A percentile compares a stretch with the other conserved stretches of the same genome.
phyloP scores from a whole-genome alignment of 1,140 invertebrate genomes.

The Drosophila rhopaloa region DNA sequence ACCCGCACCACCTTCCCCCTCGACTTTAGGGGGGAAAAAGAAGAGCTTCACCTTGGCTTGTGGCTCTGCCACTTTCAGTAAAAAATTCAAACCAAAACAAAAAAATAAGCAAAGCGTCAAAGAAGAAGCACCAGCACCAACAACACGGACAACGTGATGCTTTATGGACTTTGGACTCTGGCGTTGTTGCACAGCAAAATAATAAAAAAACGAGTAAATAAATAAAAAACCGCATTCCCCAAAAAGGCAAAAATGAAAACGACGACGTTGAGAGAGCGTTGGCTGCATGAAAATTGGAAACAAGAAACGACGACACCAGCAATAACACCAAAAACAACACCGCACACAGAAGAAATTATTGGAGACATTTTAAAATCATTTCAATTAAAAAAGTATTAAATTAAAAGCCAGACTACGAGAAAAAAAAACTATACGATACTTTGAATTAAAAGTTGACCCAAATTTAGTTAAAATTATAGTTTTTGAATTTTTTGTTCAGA shows the following conservation, averaged over 20 bases:
- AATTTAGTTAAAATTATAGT: no score
- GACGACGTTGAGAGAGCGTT: conserved; percentile 26
- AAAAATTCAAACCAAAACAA: conserved; percentile 67
- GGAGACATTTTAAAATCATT: neutral
- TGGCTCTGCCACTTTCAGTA: conserved; percentile 70
- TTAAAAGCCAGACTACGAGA: neutral
- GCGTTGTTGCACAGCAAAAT: conserved; percentile 33
- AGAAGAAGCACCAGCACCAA: conserved; percentile 35
- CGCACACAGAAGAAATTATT: conserved; percentile 3
- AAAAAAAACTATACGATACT: no score
- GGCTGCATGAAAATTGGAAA: conserved; percentile 75
- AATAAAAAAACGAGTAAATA: conserved; percentile 26
- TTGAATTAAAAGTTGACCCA: no score
- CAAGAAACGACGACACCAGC: conserved; percentile 58
- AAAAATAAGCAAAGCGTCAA: conserved; percentile 37
- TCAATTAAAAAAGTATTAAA: neutral
- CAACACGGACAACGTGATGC: conserved; percentile 65
- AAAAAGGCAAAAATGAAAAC: conserved; percentile 74
- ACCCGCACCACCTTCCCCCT: neutral
- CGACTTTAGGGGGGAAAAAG: conserved; percentile 2
- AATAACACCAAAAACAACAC: conserved; percentile 27
- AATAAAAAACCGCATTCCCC: conserved; percentile 51
- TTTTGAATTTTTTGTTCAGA: no score
- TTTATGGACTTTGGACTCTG: conserved; percentile 78
- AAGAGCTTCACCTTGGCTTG: conserved; percentile 69